Percentiles rank a stretch among this genome's conserved stretches.
These are phyloP conservation scores for Tetropium fuscum DNA, from an alignment of 2,888 invertebrate genomes.

Conservation along the genomic window DNA sequence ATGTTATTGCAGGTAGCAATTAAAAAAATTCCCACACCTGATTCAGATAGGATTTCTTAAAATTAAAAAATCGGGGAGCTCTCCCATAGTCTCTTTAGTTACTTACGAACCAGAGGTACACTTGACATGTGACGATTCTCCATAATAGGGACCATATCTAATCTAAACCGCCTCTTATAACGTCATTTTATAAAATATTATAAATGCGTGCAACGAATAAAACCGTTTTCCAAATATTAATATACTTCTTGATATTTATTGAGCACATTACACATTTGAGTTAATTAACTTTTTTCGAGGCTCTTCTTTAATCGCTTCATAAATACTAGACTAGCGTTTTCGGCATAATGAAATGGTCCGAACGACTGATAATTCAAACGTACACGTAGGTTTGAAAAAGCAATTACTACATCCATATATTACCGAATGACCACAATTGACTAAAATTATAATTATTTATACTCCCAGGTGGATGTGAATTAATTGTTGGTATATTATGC, in stretches of 20 bases:
- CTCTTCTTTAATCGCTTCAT: constrained; percentile 17
- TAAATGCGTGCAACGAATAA: too few species aligned
- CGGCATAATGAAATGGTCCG: not conserved
- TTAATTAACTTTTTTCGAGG: constrained; percentile 18
- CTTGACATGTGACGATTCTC: too few species aligned
- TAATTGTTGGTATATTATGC: constrained; percentile 14
- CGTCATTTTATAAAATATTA: too few species aligned
- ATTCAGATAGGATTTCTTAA: too few species aligned
- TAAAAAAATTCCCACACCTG: too few species aligned
- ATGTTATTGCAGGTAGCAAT: too few species aligned
- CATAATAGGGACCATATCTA: too few species aligned
- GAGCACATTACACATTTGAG: constrained; percentile 5
- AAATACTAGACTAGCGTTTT: constrained; percentile 18
- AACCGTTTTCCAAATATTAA: constrained; percentile 16
- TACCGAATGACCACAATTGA: constrained; percentile 18
- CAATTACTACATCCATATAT: constrained; percentile 20
- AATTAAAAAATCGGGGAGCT: too few species aligned
- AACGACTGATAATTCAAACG: constrained; percentile 12
- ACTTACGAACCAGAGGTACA: too few species aligned
- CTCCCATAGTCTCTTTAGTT: too few species aligned
- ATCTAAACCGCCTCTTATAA: too few species aligned
- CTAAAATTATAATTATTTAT: constrained; percentile 17
- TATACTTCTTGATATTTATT: constrained; percentile 9
- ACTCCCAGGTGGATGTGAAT: constrained; percentile 17
- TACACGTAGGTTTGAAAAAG: constrained; percentile 20